Base-by-base conservation (phyloP, 2,113 vertebrate genomes). In the Coturnix japonica region DNA sequence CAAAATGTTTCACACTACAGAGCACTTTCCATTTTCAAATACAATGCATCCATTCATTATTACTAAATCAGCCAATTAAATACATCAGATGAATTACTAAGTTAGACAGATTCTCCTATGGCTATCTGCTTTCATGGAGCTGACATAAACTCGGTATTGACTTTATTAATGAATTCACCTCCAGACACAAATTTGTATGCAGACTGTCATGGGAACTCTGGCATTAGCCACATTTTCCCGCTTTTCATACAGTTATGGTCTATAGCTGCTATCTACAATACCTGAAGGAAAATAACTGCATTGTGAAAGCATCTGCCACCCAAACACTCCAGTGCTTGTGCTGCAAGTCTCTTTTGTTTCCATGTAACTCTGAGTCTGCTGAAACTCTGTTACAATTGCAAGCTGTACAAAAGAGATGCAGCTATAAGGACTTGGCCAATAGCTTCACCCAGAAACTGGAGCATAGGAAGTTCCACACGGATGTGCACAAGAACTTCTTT, bases 111-210 rank as follows among this genome's bases (percentile, higher is more conserved):
- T 95, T 96, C 87, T 96, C 84, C 72, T 96, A 94, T 92, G 86
- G 64, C 85, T 86, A 78, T 83, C 76, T 90, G 65, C 92, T 39
- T 77, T 96, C 72, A 56, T 84, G 35, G 51, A 77, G 47, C 66
- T 88, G 78, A 81, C 23, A 87, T 77, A 67, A 72, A 85, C 72
- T 91, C 79, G 54, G 59, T 91, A 86, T 89, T 95, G 91, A 95
- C 96, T 97, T 95, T 95, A 95, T 96, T 95, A 97, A 94, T 92
- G 94, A 95, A 91, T 92, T 83, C 31, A 85, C 94, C 93, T 89
- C 49, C 66, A 94, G 90, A 89, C 87, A 90, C 83, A 95, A 93
- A 91, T 87, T 90, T 95, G 69, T 65, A 91, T 85, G 73, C 53
- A 92, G 91, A 74, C 72, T 85, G 75, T 87, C 96, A 87, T 9